Conservation (phyloP, 2,888 invertebrate genomes). For the Pasiphila rectangulata region DNA sequence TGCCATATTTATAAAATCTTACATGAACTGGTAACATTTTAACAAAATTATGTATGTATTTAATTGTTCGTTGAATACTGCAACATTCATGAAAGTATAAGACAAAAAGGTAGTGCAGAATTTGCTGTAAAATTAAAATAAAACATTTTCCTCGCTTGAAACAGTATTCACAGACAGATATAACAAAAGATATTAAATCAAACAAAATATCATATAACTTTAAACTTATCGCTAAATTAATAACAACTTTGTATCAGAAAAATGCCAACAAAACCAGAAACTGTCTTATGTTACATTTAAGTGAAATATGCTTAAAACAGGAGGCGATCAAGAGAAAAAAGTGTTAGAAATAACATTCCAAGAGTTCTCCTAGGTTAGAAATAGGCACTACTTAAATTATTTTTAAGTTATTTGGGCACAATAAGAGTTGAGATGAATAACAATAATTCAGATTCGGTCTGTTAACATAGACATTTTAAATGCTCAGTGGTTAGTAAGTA, state of each 20-base stretch:
- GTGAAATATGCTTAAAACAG: background rate
- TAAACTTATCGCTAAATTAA: constrained; percentile 58
- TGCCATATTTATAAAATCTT: constrained; percentile 26
- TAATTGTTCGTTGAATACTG: constrained; percentile 20
- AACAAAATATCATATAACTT: constrained; percentile 43
- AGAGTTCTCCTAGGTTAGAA: constrained; percentile 9
- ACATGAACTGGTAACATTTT: constrained; percentile 36
- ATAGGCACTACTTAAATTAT: constrained; percentile 7
- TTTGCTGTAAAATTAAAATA: constrained; percentile 5
- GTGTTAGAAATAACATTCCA: constrained; percentile 15
- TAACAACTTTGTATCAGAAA: constrained; percentile 53
- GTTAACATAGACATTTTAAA: constrained; percentile 3
- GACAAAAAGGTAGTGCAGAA: background rate
- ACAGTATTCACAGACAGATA: constrained; percentile 10
- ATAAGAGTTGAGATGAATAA: background rate
- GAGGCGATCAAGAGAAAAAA: background rate
- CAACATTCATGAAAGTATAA: constrained; percentile 6
- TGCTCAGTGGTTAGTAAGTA: constrained; percentile 4
- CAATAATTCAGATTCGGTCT: background rate
- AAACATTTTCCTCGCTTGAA: background rate
- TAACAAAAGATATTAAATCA: constrained; percentile 16
- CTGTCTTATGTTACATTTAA: background rate
- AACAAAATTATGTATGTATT: constrained; percentile 14
- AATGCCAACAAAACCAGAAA: constrained; percentile 20
- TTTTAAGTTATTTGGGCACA: constrained; percentile 10